Base-by-base conservation (phyloP, 2,888 invertebrate genomes). In the Fabriciana adippe region DNA sequence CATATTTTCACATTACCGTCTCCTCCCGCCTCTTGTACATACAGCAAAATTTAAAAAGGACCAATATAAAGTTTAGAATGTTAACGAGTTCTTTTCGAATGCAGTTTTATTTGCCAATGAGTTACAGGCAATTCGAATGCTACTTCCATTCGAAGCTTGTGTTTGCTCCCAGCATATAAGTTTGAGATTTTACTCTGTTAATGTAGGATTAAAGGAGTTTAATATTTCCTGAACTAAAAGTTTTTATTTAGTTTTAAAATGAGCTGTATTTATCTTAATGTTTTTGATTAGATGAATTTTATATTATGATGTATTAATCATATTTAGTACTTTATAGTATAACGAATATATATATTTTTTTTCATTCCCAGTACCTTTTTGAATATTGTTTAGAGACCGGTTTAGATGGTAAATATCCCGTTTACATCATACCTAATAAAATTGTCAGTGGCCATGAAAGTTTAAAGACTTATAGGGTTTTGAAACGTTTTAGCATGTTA, bases 21-120 rank as follows among this genome's bases (percentile, higher is more conserved):
- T 47, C n/a, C 48, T 26, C 2, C 45, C 21, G 48, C 48, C 47
- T 8, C 21, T 57, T 26, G 13, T 48, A 8, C 2, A 8, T 41
- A 48, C 4, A 6, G 47, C 6, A 59, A 59, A 48, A 26, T 47
- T 59, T 26, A 56, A 56, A 45, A 59, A 48, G 16, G 6, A n/a
- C 6, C 26, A 16, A 48, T 48, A n/a, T 31, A 15, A 51, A 61
- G 18, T 51, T n/a, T 11, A 26, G 31, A 50, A 60, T 26, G 21
- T 59, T 47, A 15, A 16, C 61, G 35, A 48, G 16, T 48, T 31
- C n/a, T 31, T 61, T 51, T 31, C 15, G 16, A 61, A 16, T 16
- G 14, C 16, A 60, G n/a, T 60, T 59, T 60, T 51, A 61, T 61
- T 61, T 61, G 50, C 31, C 60, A 51, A 61, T 51, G 35, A 51